Base-by-base conservation (phyloP, 2,888 invertebrate species). In the Acronicta aceris region DNA sequence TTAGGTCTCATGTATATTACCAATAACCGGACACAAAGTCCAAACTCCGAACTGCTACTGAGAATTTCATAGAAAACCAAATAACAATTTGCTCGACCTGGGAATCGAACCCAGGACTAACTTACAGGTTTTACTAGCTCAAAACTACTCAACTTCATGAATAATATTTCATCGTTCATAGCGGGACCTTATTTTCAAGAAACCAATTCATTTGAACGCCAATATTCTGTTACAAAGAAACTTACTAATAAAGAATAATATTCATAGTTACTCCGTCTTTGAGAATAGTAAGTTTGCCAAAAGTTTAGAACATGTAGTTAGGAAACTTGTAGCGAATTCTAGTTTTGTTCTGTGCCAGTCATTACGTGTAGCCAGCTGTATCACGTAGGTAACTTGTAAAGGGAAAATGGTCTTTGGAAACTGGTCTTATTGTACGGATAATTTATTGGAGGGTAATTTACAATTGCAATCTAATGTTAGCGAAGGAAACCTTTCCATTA, bases 211-310 rank as follows among this genome's bases (percentile, higher is more conserved):
- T 52, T 60, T 43, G 16, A 66, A 50, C 49, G 36, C 17, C 17
- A 71, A 59, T 59, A 54, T 47, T 36, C 45, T 13, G 40, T 47
- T 25, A 45, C 36, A 46, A 54, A 47, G 51, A 48, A 54, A 69
- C 33, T 25, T 33, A 0, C 1, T 9, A 33, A 65, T 58, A 58
- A 57, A 42, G 41, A 67, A 0, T 10, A 15, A 13, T 47, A 43
- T 71, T 66, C 38, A 9, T 16, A 21, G 21, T 4, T 21, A 40
- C 17, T 67, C 42, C n/a, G 21, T 46, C 52, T 49, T 2, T 8
- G 27, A 21, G 21, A 8, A 25, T 55, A 36, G 48, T 50, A 49
- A 46, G 38, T 53, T 59, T 41, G 42, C 0, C 30, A 45, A 57
- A 70, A 33, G 42, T 73, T 12, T 48, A 7, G 21, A 21, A 21